These are phyloP conservation scores for Sacculina carcini DNA, from an alignment of 2,888 invertebrate species.

Conservation along the genomic window DNA sequence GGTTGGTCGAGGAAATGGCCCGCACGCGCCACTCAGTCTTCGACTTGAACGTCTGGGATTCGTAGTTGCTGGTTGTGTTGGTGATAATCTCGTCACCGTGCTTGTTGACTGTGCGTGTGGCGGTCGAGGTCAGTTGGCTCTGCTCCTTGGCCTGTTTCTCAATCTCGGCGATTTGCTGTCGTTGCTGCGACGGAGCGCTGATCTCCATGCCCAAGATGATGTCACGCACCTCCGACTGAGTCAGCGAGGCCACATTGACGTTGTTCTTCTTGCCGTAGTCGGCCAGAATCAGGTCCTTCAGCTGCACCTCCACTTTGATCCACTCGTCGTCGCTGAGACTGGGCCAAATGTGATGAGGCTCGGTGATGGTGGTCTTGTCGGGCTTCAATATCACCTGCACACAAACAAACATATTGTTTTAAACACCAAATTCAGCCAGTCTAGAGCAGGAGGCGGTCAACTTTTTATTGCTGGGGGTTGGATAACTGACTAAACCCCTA, in stretches of 20 bases:
- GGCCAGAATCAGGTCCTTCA: constrained; percentile 92
- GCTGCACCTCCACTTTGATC: constrained; percentile 95
- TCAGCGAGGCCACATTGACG: constrained; percentile 93
- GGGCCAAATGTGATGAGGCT: constrained; percentile 99
- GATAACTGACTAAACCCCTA: too few species aligned
- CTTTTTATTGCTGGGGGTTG: too few species aligned
- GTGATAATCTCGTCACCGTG: constrained; percentile 99
- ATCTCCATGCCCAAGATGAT: constrained; percentile 99
- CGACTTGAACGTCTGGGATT: constrained; percentile 89
- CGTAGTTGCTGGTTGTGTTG: constrained; percentile 94
- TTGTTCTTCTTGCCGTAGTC: constrained; percentile 99
- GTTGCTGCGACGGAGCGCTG: constrained; percentile 90
- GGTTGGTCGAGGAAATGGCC: constrained; percentile 90
- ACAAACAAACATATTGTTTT: too few species aligned
- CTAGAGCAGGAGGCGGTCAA: not conserved
- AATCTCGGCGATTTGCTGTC: constrained; percentile 98
- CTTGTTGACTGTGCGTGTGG: constrained; percentile 93
- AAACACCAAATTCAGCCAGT: too few species aligned
- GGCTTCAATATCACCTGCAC: constrained; percentile 51
- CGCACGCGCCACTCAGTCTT: constrained; percentile 98
- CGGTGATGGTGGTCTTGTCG: constrained; percentile 94
- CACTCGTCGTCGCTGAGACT: constrained; percentile 92
- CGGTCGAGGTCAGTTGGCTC: constrained; percentile 89
- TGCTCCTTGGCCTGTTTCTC: constrained; percentile 99
- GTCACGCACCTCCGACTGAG: constrained; percentile 96